Conservation (phyloP, 2,888 invertebrate genomes). For the Andrena marginata region DNA sequence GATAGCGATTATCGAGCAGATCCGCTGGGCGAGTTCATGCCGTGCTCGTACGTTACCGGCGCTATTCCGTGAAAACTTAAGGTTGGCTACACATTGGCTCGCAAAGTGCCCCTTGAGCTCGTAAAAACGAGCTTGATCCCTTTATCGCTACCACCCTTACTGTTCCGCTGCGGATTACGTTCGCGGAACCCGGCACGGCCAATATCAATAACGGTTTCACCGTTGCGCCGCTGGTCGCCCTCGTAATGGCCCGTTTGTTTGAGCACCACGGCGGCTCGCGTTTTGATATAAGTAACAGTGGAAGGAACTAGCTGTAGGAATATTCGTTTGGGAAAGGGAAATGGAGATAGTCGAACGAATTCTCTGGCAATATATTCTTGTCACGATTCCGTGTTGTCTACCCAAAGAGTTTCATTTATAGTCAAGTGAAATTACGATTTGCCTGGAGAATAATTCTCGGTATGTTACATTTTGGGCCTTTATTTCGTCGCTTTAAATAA, state of each 20-base stretch:
- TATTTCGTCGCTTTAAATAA: too few relatives aligned
- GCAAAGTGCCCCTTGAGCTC: slow-evolving; percentile 65
- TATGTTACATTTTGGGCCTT: too few relatives aligned
- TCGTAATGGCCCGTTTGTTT: slow-evolving; percentile 49
- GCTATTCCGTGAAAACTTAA: slow-evolving; percentile 60
- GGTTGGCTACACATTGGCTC: slow-evolving; percentile 47
- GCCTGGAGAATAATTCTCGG: too few relatives aligned
- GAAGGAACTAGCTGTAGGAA: neutral
- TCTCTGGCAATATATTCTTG: neutral
- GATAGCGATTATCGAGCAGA: slow-evolving; percentile 54
- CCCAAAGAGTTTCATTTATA: too few relatives aligned
- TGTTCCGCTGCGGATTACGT: slow-evolving; percentile 78
- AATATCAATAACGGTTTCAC: slow-evolving; percentile 80
- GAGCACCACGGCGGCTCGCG: slow-evolving; percentile 10
- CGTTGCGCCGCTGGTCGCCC: slow-evolving; percentile 63
- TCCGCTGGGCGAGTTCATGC: slow-evolving; percentile 25
- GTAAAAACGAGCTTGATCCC: slow-evolving; percentile 81
- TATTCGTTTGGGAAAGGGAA: neutral
- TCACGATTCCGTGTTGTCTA: neutral
- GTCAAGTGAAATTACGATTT: too few relatives aligned
- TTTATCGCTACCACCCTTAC: slow-evolving; percentile 81
- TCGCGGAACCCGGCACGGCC: slow-evolving; percentile 73
- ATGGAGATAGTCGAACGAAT: neutral
- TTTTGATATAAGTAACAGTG: slow-evolving; percentile 26
- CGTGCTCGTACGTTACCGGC: slow-evolving; percentile 49